Base-by-base conservation (phyloP, 2,113 vertebrate species). In the Cephalopterus ornatus region DNA sequence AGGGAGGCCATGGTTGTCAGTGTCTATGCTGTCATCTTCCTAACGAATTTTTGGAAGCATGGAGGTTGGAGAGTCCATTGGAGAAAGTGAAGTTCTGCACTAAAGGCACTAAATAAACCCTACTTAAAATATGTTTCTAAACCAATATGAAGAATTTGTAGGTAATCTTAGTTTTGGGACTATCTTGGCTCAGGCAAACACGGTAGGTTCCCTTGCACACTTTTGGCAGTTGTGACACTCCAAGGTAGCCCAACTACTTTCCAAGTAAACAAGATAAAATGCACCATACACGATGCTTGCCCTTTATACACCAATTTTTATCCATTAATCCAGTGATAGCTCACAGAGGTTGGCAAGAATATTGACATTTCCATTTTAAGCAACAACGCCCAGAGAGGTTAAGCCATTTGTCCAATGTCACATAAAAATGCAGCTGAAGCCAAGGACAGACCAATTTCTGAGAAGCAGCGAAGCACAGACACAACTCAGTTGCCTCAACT, bases 361-460 rank as follows among this genome's bases (percentile, higher is more conserved):
- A 93, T 59, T 86, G 84, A 80, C 41, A 11, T 41, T 92, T 86
- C 44, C 90, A 94, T 96, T 96, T 96, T 84, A 95, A 91, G 93
- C 88, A 92, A 94, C 5, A 0, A 76, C 78, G 68, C 92, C 79
- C 70, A 78, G 49, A 78, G 68, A 93, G 88, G 85, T 93, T 78
- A 93, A 75, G 83, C 23, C 12, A 93, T 81, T 95, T 89, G 73
- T 94, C 85, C 66, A 72, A 56, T 9, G 56, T 84, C 93, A 89
- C 56, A 92, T 66, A 74, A 85, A 87, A 93, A 89, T 46, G 46
- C 68, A 91, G 75, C 63, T 66, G 72, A 83, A 90, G 72, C 68
- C 91, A 89, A 89, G 73, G 89, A 55, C 80, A 91, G 90, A 70
- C 9, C 53, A 80, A 68, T 89, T 93, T 80, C 79, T 74, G 63